A percentile compares a stretch with the other conserved stretches of the same genome.
These are phyloP conservation scores for Styela clava DNA, from an alignment of 23 tunicate species.

Conservation along the genomic window DNA sequence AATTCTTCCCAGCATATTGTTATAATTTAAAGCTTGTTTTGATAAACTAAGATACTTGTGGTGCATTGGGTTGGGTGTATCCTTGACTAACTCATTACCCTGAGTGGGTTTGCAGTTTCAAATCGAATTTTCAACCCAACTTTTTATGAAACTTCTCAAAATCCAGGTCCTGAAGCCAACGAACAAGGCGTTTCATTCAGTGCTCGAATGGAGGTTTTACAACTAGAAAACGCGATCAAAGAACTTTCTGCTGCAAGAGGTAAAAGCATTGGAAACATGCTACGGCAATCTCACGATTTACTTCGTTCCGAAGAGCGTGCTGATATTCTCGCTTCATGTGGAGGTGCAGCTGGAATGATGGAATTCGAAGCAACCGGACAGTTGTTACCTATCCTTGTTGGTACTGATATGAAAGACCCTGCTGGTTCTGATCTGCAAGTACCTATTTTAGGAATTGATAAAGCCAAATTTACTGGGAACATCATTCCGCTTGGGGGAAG, in stretches of 20 bases:
- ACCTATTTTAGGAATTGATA: conserved; percentile 77
- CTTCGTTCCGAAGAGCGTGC: conserved; percentile 65
- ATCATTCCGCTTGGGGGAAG: conserved; percentile 83
- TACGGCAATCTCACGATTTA: conserved; percentile 45
- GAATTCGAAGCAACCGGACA: conserved; percentile 87
- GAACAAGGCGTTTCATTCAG: conserved; percentile 82
- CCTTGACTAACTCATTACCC: no score
- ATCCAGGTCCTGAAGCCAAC: conserved; percentile 56
- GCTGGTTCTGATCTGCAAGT: conserved; percentile 49
- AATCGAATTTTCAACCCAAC: no score
- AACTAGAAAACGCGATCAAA: conserved; percentile 51
- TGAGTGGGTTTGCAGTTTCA: no score
- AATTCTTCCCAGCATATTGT: not conserved
- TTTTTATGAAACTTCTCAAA: no score
- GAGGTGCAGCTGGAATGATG: conserved; percentile 86
- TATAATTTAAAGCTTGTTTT: not conserved
- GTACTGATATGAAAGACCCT: conserved; percentile 70
- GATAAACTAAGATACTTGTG: no score
- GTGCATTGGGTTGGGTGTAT: no score
- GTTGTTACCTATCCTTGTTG: conserved; percentile 86
- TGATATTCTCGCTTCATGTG: conserved; percentile 43
- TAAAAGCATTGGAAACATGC: conserved; percentile 34
- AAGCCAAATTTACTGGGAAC: conserved; percentile 48
- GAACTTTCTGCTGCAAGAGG: conserved; percentile 42
- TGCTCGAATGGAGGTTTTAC: conserved; percentile 55